Percentiles rank a stretch among this genome's conserved stretches.
Conservation (phyloP, 2,888 invertebrate species). For the Blera fallax region DNA sequence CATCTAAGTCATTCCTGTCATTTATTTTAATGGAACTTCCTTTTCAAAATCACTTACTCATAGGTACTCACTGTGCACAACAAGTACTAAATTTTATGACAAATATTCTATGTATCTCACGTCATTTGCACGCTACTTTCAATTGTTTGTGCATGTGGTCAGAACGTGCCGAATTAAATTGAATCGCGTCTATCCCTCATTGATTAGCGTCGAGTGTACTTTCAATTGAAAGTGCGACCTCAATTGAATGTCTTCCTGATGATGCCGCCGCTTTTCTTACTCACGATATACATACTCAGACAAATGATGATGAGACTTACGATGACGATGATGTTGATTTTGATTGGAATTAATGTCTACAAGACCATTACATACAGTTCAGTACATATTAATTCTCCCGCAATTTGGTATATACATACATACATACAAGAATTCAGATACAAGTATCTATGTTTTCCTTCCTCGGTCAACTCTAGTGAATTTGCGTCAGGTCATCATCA, state of each 20-base stretch:
- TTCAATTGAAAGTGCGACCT: slow-evolving; percentile 62
- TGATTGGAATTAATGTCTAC: slow-evolving; percentile 38
- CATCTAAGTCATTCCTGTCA: background rate
- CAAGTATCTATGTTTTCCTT: background rate
- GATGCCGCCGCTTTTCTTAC: slow-evolving; percentile 29
- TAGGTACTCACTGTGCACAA: background rate
- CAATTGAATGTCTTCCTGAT: slow-evolving; percentile 61
- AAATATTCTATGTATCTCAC: slow-evolving; percentile 19
- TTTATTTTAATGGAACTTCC: background rate
- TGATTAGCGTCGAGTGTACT: slow-evolving; percentile 46
- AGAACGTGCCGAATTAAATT: slow-evolving; percentile 56
- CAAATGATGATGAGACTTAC: background rate
- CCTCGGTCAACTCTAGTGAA: slow-evolving; percentile 3
- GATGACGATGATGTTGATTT: slow-evolving; percentile 23
- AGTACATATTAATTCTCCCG: background rate
- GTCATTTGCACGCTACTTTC: slow-evolving; percentile 47
- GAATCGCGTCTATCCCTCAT: slow-evolving; percentile 50
- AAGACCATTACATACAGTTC: background rate
- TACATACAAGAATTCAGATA: background rate
- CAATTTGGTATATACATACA: slow-evolving; percentile 3
- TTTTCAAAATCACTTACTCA: background rate
- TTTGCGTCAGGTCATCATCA: slow-evolving; percentile 38
- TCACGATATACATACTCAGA: background rate
- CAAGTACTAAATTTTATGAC: background rate
- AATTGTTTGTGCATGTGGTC: slow-evolving; percentile 61